Evolutionary conservation across 2,797 vertebrate genomes (phyloP).

Genomic region (Melanogrammus aeglefinus): DNA sequence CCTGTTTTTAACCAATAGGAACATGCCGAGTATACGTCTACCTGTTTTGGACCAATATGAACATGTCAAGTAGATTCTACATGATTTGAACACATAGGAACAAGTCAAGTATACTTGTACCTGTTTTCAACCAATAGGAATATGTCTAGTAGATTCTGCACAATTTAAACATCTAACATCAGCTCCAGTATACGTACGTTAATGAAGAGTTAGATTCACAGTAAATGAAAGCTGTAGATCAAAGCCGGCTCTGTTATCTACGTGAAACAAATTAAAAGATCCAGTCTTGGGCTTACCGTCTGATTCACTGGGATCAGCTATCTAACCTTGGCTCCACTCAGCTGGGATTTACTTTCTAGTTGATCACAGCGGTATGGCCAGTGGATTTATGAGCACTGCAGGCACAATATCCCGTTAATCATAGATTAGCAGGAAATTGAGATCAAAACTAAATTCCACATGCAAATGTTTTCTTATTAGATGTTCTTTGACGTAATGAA

Average conservation of each 20-base stretch:
- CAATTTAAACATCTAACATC: neutral
- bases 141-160: neutral
- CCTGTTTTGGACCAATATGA: neutral
- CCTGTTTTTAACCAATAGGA: no score
- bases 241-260: neutral
- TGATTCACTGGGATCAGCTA: neutral
- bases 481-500: neutral
- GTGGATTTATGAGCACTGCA: neutral
- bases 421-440: neutral
- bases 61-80: neutral
- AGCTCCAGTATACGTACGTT: neutral
- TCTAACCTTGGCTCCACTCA: neutral
- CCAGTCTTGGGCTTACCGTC: neutral
- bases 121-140: neutral
- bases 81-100: no score
- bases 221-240: neutral
- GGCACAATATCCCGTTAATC: no score
- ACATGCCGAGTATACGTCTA: neutral
- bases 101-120: neutral
- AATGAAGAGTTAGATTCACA: neutral
- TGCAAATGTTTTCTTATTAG: neutral
- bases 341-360: neutral
- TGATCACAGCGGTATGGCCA: neutral
- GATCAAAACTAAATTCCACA: neutral
- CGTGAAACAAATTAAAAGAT: neutral